A percentile compares a stretch with the other conserved stretches of the same genome.
Conservation (phyloP, 2,797 vertebrate genomes). For the Pseudochromis fuscus region DNA sequence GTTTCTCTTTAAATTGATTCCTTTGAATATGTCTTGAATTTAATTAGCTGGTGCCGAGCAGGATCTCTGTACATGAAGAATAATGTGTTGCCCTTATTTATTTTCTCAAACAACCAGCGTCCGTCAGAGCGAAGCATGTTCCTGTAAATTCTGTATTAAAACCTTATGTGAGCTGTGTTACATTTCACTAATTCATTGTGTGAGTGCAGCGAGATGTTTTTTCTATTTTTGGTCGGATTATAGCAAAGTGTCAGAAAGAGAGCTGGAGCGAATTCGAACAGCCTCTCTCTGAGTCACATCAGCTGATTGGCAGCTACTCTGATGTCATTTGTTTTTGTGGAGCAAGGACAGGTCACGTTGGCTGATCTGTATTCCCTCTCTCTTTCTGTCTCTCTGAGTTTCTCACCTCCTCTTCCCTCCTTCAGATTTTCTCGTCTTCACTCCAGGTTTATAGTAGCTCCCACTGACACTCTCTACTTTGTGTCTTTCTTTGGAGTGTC, state of each 20-base stretch:
- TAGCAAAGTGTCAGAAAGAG: slow-evolving; percentile 29
- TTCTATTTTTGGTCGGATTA: slow-evolving; percentile 15
- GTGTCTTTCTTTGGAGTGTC: slow-evolving; percentile 11
- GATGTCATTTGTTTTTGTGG: slow-evolving; percentile 80
- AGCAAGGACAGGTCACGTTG: slow-evolving; percentile 67
- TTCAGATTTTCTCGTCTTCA: slow-evolving; percentile 33
- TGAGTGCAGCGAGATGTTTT: slow-evolving; percentile 15
- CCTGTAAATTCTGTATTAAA: slow-evolving; percentile 9
- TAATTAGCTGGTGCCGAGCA: slow-evolving; percentile 54
- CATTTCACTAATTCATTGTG: background rate
- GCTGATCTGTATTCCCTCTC: slow-evolving; percentile 53
- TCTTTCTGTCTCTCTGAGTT: slow-evolving; percentile 6
- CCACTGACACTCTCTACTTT: slow-evolving; percentile 22
- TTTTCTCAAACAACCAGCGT: slow-evolving; percentile 9
- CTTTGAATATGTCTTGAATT: slow-evolving; percentile 59
- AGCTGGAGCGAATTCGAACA: slow-evolving; percentile 42
- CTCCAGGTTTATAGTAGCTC: slow-evolving; percentile 27
- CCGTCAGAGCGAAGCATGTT: background rate
- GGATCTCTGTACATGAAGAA: slow-evolving; percentile 28
- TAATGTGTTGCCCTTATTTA: slow-evolving; percentile 22
- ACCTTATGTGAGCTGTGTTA: background rate
- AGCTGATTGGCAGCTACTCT: slow-evolving; percentile 78
- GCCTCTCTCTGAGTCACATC: slow-evolving; percentile 61
- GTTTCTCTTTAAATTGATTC: slow-evolving; percentile 49
- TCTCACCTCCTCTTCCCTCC: background rate